Conservation (phyloP, 2,797 vertebrate genomes). For the Parambassis ranga region DNA sequence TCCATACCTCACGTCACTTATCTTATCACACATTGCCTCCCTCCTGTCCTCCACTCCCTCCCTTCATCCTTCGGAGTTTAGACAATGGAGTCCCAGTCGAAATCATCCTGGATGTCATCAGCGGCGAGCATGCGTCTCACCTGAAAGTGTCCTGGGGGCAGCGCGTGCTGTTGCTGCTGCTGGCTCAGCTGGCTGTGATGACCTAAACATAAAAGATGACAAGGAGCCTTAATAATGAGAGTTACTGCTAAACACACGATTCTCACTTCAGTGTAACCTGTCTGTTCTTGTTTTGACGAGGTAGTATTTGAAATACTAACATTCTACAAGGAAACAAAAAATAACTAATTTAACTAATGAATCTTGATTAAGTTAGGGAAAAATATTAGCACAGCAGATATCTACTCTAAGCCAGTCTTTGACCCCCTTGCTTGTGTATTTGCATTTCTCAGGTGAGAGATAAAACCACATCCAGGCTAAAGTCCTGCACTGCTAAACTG, state of each 20-base stretch:
- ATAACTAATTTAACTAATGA: no score
- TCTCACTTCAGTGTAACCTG: no score
- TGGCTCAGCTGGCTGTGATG: slow-evolving; percentile 86
- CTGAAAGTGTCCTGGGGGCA: slow-evolving; percentile 85
- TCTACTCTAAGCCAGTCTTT: background rate
- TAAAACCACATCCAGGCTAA: background rate
- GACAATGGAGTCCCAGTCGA: slow-evolving; percentile 91
- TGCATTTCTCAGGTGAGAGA: no score
- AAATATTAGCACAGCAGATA: no score
- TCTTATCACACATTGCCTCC: slow-evolving; percentile 9
- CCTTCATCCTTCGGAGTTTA: slow-evolving; percentile 56
- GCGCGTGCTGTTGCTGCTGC: slow-evolving; percentile 81
- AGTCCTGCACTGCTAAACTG: background rate
- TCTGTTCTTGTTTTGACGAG: no score
- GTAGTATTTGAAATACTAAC: no score
- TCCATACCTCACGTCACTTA: slow-evolving; percentile 22
- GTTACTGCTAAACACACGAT: no score
- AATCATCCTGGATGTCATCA: slow-evolving; percentile 90
- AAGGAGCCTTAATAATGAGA: background rate
- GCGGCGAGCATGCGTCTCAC: slow-evolving; percentile 86
- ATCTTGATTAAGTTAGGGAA: no score
- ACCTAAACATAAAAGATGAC: slow-evolving; percentile 60
- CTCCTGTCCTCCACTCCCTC: background rate
- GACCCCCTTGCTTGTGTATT: background rate
- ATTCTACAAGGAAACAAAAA: background rate